Conservation (phyloP, 2,113 vertebrate genomes). For the Rutilus rutilus region DNA sequence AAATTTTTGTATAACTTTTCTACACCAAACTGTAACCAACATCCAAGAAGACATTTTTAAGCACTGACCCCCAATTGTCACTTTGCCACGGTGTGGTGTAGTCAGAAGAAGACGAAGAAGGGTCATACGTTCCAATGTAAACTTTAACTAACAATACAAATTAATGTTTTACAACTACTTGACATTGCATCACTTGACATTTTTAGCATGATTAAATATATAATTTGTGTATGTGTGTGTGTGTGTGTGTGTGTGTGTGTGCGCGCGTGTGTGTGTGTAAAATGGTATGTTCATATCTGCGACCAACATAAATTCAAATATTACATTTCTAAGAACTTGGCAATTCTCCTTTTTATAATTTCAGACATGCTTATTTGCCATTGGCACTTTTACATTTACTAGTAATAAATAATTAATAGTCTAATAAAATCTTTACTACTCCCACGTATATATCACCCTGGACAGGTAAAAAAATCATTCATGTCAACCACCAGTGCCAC, state of each 20-base stretch:
- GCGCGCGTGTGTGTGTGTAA: background rate
- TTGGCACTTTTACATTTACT: background rate
- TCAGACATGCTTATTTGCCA: background rate
- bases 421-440: background rate
- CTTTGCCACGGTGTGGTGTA: no score
- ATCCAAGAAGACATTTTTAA: background rate
- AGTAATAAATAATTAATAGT: background rate
- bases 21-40: background rate
- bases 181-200: background rate
- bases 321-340: background rate
- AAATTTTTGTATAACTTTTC: background rate
- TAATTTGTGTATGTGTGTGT: background rate
- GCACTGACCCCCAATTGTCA: background rate
- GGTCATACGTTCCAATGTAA: no score
- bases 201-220: background rate
- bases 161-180: background rate
- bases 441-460: background rate
- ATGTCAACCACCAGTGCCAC: background rate
- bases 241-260: no score
- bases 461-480: background rate
- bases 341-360: background rate
- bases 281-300: background rate
- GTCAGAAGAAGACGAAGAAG: no score
- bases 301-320: background rate
- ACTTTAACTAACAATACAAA: no score